Base-by-base conservation (phyloP, 1,140 invertebrate species). In the Aphaenogaster ashmeadi region DNA sequence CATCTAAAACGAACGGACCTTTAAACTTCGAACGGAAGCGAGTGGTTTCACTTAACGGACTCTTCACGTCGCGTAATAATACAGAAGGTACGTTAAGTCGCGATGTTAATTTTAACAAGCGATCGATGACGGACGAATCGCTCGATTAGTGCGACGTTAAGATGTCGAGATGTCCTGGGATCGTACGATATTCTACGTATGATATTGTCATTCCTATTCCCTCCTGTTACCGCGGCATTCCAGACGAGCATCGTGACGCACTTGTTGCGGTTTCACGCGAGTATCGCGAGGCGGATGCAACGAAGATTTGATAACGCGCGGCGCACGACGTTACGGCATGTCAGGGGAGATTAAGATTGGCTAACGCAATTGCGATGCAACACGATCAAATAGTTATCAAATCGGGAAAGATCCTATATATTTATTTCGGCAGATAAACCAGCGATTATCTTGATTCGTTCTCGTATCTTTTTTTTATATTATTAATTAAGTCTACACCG, bases 311-410 rank as follows among this genome's bases (percentile, higher is more conserved):
- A 84, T 84, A 84, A 75, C 69, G 33, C 52, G 36, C 41, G 60
- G 33, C 27, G 69, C 27, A 27, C 27, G 41, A 60, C 58, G 69
- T 84, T 75, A 81, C 33, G 44, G 69, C 54, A 84, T 47, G 44
- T 60, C 54, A 9, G 36, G 54, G 15, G 21, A 56, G 58, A 72
- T 71, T 84, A 74, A 84, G 56, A 44, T 41, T n/a, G 38, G 41
- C 52, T 84, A 84, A 75, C n/a, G 54, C 58, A 75, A 84, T 60
- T 84, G 54, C 77, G 77, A 27, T 66, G 77, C 69, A 60, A 38
- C 69, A 21, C 41, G 41, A 13, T 52, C 44, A 9, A 52, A 27
- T 47, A 6, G n/a, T 33, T 38, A 56, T 36, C 36, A 27, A 60
- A 44, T 83, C 33, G 9, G 36, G 1, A 58, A 47, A 60, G 18